phyloP scores from a whole-genome alignment of 2,113 vertebrate species.

The Electrona antarctica region DNA sequence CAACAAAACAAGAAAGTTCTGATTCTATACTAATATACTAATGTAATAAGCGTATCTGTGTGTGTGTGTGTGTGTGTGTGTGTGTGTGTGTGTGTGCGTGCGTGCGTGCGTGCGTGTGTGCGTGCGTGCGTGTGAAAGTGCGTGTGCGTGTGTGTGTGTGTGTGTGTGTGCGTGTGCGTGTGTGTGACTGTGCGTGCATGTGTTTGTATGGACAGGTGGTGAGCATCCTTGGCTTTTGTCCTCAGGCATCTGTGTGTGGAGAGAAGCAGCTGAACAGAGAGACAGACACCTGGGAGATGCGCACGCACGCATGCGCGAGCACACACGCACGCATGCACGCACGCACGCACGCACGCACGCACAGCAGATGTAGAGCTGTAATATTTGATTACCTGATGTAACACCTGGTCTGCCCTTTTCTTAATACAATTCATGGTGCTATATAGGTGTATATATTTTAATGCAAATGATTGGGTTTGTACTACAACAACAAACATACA shows the following conservation, averaged over 20 bases:
- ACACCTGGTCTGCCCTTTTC: too few relatives aligned
- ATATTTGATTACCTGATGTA: too few relatives aligned
- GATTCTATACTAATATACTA: slow-evolving; percentile 9
- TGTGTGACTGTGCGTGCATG: slow-evolving; percentile 7
- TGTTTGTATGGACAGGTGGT: slow-evolving; percentile 51
- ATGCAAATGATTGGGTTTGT: too few relatives aligned
- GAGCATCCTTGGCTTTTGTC: slow-evolving; percentile 58
- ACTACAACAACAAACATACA: too few relatives aligned
- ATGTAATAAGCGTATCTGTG: slow-evolving; percentile 11
- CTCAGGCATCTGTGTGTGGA: slow-evolving; percentile 51
- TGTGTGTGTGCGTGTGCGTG: slow-evolving; percentile 3
- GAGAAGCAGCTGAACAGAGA: slow-evolving; percentile 56
- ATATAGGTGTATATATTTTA: background rate
- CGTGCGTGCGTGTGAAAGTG: background rate
- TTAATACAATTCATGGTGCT: background rate
- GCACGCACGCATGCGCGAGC: background rate
- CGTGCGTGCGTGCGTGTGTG: slow-evolving; percentile 1
- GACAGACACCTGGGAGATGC: background rate
- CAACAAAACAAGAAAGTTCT: slow-evolving; percentile 10
- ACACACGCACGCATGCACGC: background rate
- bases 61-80: slow-evolving; percentile 7
- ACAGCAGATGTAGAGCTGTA: background rate
- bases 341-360: background rate
- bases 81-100: slow-evolving; percentile 9
- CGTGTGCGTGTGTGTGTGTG: slow-evolving; percentile 11